A percentile compares a stretch with the other conserved stretches of the same genome.
phyloP scores from a whole-genome alignment of 2,797 vertebrate genomes.

The Crocodylus rhombifer region DNA sequence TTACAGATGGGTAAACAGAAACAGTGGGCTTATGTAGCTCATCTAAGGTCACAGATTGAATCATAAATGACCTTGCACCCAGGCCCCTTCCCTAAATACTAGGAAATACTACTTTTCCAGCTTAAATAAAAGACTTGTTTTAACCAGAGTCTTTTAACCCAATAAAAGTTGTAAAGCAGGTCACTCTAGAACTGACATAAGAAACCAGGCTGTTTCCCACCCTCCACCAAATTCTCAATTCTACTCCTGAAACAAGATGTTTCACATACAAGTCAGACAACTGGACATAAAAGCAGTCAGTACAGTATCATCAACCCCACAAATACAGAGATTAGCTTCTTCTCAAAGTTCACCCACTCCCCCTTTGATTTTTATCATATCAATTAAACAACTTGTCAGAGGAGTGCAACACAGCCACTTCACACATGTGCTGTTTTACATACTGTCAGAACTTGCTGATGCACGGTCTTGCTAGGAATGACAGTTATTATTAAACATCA shows the following conservation, averaged over 20 bases:
- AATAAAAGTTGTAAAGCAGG: neutral
- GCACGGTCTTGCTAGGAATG: neutral
- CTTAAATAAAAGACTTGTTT: slow-evolving; percentile 36
- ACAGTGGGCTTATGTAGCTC: slow-evolving; percentile 54
- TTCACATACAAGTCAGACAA: neutral
- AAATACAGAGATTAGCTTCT: slow-evolving; percentile 21
- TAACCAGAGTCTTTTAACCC: slow-evolving; percentile 29
- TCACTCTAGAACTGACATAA: neutral
- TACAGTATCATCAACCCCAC: neutral
- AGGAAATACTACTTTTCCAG: slow-evolving; percentile 14
- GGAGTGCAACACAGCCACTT: neutral
- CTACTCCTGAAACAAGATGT: neutral
- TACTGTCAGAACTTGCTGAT: slow-evolving; percentile 51
- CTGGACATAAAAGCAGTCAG: neutral
- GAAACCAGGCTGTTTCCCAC: neutral
- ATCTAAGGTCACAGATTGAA: slow-evolving; percentile 27
- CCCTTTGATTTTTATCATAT: slow-evolving; percentile 53
- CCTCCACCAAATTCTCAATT: neutral
- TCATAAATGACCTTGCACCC: slow-evolving; percentile 20
- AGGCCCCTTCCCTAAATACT: slow-evolving; percentile 25
- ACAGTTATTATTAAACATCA: slow-evolving; percentile 62
- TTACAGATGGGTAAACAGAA: slow-evolving; percentile 62
- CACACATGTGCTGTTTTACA: slow-evolving; percentile 8
- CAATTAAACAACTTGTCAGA: slow-evolving; percentile 60
- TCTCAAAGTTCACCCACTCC: slow-evolving; percentile 17